Evolutionary conservation across 1,140 invertebrate genomes (phyloP).

Genomic region (Gyrodactylus salaris): DNA sequence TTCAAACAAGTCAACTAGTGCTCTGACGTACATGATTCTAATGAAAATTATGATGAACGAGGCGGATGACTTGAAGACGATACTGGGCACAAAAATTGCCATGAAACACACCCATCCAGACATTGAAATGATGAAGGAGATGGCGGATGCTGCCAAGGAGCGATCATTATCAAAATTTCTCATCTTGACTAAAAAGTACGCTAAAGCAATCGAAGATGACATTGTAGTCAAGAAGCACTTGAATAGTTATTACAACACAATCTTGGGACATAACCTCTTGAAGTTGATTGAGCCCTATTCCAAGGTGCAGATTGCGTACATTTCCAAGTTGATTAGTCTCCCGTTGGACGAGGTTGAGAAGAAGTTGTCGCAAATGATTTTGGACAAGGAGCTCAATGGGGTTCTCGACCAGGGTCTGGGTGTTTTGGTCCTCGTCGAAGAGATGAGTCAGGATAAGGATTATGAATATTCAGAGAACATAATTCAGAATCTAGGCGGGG

Average conservation of each 20-base stretch:
- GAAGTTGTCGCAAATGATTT: conserved; percentile 95
- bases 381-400: conserved; percentile 69
- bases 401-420: conserved; percentile 89
- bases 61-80: conserved; percentile 71
- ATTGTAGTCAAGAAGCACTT: conserved; percentile 77
- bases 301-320: conserved; percentile 48
- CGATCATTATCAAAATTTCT: conserved; percentile 81
- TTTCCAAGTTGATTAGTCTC: conserved; percentile 51
- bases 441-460: conserved; percentile 63
- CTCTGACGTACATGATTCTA: conserved; percentile 89
- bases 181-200: conserved; percentile 29
- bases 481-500: conserved; percentile 92
- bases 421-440: conserved; percentile 82
- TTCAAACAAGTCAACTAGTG: conserved; percentile 46
- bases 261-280: conserved; percentile 93
- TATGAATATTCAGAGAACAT: conserved; percentile 82
- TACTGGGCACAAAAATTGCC: conserved; percentile 75
- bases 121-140: conserved; percentile 81
- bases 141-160: conserved; percentile 73
- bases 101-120: conserved; percentile 73
- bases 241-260: conserved; percentile 65
- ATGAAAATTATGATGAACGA: conserved; percentile 71
- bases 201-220: conserved; percentile 64
- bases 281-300: conserved; percentile 95
- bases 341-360: conserved; percentile 63